Evolutionary conservation across 37 sponge, comb jelly and placozoan species (phyloP).

Genomic region (Theonella swinhoei): DNA sequence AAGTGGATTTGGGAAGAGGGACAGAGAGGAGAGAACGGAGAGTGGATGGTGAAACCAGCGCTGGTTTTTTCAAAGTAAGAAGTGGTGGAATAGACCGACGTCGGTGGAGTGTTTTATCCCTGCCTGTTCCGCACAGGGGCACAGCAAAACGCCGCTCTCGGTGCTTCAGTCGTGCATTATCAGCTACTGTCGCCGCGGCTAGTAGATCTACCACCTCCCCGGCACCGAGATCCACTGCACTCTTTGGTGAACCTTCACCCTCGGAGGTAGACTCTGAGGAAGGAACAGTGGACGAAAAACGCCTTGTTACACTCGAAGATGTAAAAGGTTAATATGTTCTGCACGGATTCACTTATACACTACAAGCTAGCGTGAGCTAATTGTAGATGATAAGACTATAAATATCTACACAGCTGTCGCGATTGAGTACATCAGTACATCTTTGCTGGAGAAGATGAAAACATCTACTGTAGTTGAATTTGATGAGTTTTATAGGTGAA

Average conservation of each 20-base stretch:
- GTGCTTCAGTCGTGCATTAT: neutral
- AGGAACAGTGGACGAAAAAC: conserved; percentile 6
- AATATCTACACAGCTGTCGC: conserved; percentile 50
- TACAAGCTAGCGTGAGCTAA: neutral
- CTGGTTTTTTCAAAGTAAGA: neutral
- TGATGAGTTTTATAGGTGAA: conserved; percentile 58
- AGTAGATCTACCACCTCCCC: no score
- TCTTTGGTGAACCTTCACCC: neutral
- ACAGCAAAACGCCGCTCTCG: neutral
- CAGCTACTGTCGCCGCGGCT: neutral
- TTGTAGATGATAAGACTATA: no score
- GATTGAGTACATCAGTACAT: conserved; percentile 24
- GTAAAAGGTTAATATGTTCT: conserved; percentile 47
- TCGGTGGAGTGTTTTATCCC: no score
- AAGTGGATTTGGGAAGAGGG: neutral
- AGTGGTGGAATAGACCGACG: no score
- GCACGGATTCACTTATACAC: neutral
- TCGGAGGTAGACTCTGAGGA: neutral
- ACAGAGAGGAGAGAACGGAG: neutral
- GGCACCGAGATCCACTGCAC: neutral
- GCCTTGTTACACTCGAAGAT: conserved; percentile 45
- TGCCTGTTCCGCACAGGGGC: no score
- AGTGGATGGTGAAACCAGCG: neutral
- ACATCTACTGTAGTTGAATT: conserved; percentile 22
- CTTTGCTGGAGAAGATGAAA: conserved; percentile 17